Conservation (phyloP, 2,113 vertebrate genomes). For the Laticauda colubrina region DNA sequence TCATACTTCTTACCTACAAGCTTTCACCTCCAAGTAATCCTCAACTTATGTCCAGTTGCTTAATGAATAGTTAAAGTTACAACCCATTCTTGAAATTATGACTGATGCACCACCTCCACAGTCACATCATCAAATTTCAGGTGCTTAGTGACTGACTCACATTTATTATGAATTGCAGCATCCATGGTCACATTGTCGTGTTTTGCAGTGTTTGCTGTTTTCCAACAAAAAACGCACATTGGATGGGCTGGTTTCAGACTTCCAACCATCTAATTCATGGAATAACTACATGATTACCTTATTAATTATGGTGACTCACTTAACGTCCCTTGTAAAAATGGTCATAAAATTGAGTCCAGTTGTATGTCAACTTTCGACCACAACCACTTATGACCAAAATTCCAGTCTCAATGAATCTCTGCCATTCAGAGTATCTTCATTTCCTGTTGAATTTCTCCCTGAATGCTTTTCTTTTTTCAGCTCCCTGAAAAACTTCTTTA, state of each 20-base stretch:
- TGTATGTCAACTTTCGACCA: neutral
- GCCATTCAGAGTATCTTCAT: neutral
- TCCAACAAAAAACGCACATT: neutral
- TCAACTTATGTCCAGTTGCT: neutral
- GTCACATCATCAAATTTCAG: neutral
- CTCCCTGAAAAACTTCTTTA: slow-evolving; percentile 80
- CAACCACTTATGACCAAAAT: neutral
- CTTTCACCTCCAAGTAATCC: neutral
- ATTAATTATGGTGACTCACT: neutral
- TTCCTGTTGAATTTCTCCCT: neutral
- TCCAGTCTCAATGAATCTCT: neutral
- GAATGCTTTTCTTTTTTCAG: slow-evolving; percentile 51
- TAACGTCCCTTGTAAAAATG: neutral
- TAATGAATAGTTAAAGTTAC: neutral
- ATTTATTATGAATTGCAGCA: neutral
- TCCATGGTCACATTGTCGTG: neutral
- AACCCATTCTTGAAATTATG: neutral
- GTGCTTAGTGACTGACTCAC: neutral
- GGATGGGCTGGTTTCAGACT: neutral
- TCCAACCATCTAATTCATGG: neutral
- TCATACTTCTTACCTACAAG: neutral
- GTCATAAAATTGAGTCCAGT: neutral
- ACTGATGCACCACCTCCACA: neutral
- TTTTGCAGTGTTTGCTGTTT: neutral
- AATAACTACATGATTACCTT: neutral